These are phyloP conservation scores for Chymomyza costata DNA, from an alignment of 1,140 invertebrate species.

Conservation along the genomic window DNA sequence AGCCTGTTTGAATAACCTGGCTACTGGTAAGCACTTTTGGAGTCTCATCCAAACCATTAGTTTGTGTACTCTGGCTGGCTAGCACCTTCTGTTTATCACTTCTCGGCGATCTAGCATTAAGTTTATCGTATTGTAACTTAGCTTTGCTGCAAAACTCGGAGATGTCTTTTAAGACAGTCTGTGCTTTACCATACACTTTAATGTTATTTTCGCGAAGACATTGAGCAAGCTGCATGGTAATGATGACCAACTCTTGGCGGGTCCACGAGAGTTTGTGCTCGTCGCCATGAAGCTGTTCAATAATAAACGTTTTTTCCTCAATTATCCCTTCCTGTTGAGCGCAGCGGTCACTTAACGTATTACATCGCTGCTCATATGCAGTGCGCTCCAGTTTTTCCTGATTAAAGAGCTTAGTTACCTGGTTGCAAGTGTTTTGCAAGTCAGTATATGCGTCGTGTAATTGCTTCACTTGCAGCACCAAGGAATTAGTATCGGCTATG, in stretches of 20 bases:
- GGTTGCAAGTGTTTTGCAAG: conserved; percentile 36
- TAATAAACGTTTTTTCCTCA: conserved; percentile 26
- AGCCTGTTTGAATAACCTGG: no score
- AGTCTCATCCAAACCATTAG: no score
- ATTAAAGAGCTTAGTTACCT: conserved; percentile 50
- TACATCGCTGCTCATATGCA: conserved; percentile 6
- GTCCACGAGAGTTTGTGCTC: conserved; percentile 16
- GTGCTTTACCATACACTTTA: no score
- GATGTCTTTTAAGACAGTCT: no score
- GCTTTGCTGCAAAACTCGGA: no score
- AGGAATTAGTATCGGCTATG: conserved; percentile 42
- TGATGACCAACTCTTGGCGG: conserved; percentile 45
- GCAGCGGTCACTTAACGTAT: conserved; percentile 8
- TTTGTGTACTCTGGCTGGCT: no score
- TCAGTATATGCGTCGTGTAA: conserved; percentile 42
- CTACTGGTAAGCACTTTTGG: no score
- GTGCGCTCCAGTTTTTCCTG: conserved; percentile 44
- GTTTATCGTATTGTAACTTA: no score
- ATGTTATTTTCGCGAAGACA: conserved; percentile 7
- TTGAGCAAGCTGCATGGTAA: conserved; percentile 44
- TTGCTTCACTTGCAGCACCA: conserved; percentile 47
- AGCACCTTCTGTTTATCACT: no score
- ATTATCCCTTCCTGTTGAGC: conserved; percentile 38
- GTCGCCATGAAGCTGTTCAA: conserved; percentile 50
- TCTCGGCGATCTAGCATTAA: no score